Percentiles rank a stretch among this genome's conserved stretches.
These are phyloP conservation scores for Tetrapedia diversipes DNA, from an alignment of 2,888 invertebrate genomes.

Conservation along the genomic window DNA sequence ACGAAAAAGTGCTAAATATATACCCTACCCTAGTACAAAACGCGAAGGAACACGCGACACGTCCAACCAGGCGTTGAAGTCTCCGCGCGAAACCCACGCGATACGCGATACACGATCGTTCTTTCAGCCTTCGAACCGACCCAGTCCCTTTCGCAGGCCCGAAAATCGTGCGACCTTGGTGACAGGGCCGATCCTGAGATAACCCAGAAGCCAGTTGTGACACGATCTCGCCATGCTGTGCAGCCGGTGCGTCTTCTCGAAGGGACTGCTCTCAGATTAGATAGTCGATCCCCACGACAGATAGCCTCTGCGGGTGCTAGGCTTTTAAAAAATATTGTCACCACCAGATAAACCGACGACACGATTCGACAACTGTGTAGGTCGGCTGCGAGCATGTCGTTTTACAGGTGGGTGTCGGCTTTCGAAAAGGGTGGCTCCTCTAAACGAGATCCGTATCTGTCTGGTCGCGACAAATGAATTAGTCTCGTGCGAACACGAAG, in stretches of 20 bases:
- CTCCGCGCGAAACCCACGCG: constrained; percentile 22
- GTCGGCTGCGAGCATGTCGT: constrained; percentile 26
- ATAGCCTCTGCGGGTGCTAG: constrained; percentile 55
- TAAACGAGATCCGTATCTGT: constrained; percentile 2
- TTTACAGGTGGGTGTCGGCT: constrained; percentile 30
- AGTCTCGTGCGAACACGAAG: constrained; percentile 13
- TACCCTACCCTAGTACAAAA: too few species aligned
- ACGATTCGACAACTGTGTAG: constrained; percentile 31
- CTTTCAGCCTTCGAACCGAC: background rate
- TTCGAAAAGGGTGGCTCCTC: constrained; percentile 6
- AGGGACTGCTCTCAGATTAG: constrained; percentile 65
- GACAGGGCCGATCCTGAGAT: constrained; percentile 58
- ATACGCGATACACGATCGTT: background rate
- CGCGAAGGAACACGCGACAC: background rate
- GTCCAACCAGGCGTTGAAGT: constrained; percentile 43
- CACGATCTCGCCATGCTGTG: constrained; percentile 58
- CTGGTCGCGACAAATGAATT: constrained; percentile 13
- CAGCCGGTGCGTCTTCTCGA: constrained; percentile 66
- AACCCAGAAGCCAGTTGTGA: constrained; percentile 60
- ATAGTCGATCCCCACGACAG: constrained; percentile 62
- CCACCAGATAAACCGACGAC: constrained; percentile 54
- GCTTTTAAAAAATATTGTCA: constrained; percentile 61
- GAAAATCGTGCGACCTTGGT: constrained; percentile 46
- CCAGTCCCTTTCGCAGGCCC: constrained; percentile 26
- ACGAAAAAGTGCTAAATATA: too few species aligned